Base-by-base conservation (phyloP, 2,113 vertebrate species). In the Butastur rufipennis region DNA sequence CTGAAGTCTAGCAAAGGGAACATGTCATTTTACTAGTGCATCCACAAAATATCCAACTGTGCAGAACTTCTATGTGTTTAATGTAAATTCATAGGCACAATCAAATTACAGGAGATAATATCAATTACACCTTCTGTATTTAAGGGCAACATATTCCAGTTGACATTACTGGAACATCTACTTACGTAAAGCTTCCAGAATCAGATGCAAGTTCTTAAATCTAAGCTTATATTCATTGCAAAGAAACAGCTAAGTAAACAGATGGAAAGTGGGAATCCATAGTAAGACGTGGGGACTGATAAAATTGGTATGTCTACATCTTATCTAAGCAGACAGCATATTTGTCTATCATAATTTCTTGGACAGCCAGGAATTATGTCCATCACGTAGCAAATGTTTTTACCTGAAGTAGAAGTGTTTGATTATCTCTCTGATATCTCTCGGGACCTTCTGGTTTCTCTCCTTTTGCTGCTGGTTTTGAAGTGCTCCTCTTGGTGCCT, bases 341-440 rank as follows among this genome's bases (percentile, higher is more conserved):
- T 31, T 81, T 65, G 29, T 59, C 47, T 23, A 27, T 22, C 15
- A 19, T 31, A 3, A 70, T 59, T 82, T 68, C n/a, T 72, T 81
- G 43, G n/a, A 56, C 13, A 73, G 66, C 16, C 23, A 93, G 26
- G 58, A 87, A 62, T 27, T n/a, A 38, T 1, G 6, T 25, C 25
- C 34, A 31, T 71, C 11, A 16, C 14, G 58, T 81, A 68, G 47
- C 7, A 86, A 19, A 73, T 63, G 40, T 18, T 81, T 79, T 94
- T 96, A 99, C 99, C 99, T 99, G 99, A 9, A 99, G 97, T 45
- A 98, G 81, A 47, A 99, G 98, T 3, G 98, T 98, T 93, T 99
- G 98, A 73, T 97, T 96, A n/a, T 99, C 98, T 50, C 86, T 98
- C 74, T 97, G 98, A 73, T 98, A 98, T 15, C 98, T 98, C 81